Evolutionary conservation across 2,113 vertebrate species (phyloP).

Genomic region (Poeciliopsis retropinna): DNA sequence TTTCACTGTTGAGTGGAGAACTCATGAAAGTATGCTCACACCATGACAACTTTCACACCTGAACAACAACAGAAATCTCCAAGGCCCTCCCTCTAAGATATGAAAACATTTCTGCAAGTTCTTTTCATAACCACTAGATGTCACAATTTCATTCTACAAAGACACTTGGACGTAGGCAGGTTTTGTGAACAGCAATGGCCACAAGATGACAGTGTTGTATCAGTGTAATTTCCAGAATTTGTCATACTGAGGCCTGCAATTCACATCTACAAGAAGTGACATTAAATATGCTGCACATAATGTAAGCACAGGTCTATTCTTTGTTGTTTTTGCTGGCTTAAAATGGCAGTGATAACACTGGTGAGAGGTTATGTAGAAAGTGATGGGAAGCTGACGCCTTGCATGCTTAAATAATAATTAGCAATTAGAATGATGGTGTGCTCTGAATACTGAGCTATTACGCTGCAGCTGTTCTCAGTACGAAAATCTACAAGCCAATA

Average conservation of each 20-base stretch:
- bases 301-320: background rate
- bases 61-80: background rate
- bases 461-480: background rate
- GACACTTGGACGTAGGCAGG: fast-evolving
- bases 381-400: background rate
- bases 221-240: background rate
- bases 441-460: background rate
- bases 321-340: conserved; percentile 4
- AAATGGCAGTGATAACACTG: background rate
- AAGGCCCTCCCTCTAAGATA: background rate
- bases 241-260: background rate
- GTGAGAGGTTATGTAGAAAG: background rate
- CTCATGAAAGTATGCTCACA: background rate
- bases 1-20: conserved; percentile 10
- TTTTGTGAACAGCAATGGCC: background rate
- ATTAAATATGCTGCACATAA: background rate
- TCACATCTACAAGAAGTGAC: conserved; percentile 25
- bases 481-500: background rate
- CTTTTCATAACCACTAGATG: conserved; percentile 23
- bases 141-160: conserved; percentile 2
- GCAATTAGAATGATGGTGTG: background rate
- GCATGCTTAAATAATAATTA: background rate
- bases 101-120: background rate
- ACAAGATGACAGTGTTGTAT: conserved; percentile 53
- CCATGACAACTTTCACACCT: background rate